Base-by-base conservation (phyloP, 2,113 vertebrate genomes). In the Lampris incognitus region DNA sequence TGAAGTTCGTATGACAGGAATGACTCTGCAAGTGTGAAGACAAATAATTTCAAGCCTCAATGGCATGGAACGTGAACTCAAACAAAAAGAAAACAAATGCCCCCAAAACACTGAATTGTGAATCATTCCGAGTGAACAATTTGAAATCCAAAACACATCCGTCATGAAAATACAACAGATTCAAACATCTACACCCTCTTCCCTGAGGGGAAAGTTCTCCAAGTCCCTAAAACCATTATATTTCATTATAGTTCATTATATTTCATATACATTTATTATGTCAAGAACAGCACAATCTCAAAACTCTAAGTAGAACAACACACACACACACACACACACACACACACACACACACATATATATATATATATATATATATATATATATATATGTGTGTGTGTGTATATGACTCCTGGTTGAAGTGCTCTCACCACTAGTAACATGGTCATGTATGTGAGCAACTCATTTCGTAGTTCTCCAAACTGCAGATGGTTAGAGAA, bases 401-500 rank as follows among this genome's bases (percentile, higher is more conserved):
- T 24, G 24, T 24, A 24, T 24, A 24, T 24, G 24, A 24, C 24
- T 24, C 24, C 24, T 0, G 24, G 24, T 24, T 24, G 24, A 24
- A 24, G 24, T 24, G 24, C 24, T 24, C 24, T 24, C 24, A 24
- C 24, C 24, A 24, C 24, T 24, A 24, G 24, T 24, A 24, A 24
- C 24, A 24, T 24, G 24, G 24, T 24, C 24, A 24, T 24, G 39
- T 63, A 58, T 38, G 59, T 40, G 65, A 5, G 51, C 48, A 65
- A 59, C n/a, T 66, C 61, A 66, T 74, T 74, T 70, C 36, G 74
- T 24, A 5, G n/a, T 46, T 67, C 42, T 50, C 3, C 24, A 41
- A 58, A 75, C 42, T 58, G 69, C 70, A 83, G 65, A 73, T 46
- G 13, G 13, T 50, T 50, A n/a, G 38, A 69, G 4, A 64, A 65